phyloP scores from a whole-genome alignment of 2,888 invertebrate genomes.

The Cremastobaeus sp. region DNA sequence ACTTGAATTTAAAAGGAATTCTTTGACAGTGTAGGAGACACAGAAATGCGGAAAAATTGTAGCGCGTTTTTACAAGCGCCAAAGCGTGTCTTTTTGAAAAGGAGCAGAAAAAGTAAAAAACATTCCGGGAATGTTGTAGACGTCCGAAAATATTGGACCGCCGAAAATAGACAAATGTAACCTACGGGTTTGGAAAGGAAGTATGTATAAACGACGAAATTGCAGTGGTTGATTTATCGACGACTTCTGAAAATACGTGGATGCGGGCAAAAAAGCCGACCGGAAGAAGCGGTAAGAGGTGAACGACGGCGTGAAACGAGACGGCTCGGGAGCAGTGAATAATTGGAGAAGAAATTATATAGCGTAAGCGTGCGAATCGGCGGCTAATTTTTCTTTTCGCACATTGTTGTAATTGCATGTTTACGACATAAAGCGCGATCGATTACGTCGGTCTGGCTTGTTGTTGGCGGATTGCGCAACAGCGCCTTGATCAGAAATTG shows the following conservation, averaged over 20 bases:
- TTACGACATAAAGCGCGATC: conserved; percentile 49
- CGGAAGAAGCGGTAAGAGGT: conserved; percentile 4
- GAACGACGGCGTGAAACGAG: neutral
- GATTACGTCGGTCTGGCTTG: conserved; percentile 54
- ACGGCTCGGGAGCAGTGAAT: neutral
- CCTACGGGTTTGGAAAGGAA: conserved; percentile 22
- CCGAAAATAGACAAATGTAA: conserved; percentile 34
- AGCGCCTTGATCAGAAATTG: conserved; percentile 46
- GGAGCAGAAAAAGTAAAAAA: conserved; percentile 35
- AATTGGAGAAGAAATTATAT: conserved; percentile 36
- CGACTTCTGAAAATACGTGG: conserved; percentile 17
- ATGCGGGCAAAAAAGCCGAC: neutral
- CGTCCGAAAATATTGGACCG: conserved; percentile 23
- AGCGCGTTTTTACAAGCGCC: conserved; percentile 33
- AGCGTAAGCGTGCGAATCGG: conserved; percentile 36
- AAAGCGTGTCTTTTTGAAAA: conserved; percentile 17
- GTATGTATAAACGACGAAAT: conserved; percentile 26
- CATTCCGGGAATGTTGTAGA: conserved; percentile 31
- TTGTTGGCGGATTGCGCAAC: conserved; percentile 52
- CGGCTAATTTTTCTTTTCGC: conserved; percentile 44
- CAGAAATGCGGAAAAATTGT: conserved; percentile 41
- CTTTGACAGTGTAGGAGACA: no score
- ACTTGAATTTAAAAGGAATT: no score
- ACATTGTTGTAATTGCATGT: conserved; percentile 59
- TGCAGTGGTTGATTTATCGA: conserved; percentile 29